Base-by-base conservation (phyloP, 2,113 vertebrate genomes). In the Trogon melanurus region DNA sequence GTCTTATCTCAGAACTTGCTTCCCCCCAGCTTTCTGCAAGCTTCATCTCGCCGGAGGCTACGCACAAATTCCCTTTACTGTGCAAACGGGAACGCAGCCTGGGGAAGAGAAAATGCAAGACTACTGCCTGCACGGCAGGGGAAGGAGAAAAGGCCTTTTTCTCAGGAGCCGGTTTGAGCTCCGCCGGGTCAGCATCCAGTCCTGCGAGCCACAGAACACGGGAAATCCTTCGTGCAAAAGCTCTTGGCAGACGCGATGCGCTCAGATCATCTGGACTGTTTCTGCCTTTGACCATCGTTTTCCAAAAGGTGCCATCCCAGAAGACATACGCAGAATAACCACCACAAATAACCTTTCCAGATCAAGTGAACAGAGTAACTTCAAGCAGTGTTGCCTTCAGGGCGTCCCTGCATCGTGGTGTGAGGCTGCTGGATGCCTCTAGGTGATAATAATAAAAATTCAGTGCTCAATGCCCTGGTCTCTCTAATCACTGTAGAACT, bases 141-240 rank as follows among this genome's bases (percentile, higher is more conserved):
- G 53, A 23, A 86, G 66, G 13, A 87, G 41, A 38, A 62, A 13
- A 80, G 38, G 36, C 27, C 27, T 11, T 57, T 64, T 76, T 44
- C 62, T 29, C 23, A 19, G 2, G 44, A 80, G 11, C 17, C 22
- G 36, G 14, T 38, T 21, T 54, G 23, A 76, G 58, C 15, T 72
- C 26, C 9, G 2, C 9, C 44, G 12, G 0, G 2, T 9, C 5
- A 4, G 10, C 44, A 25, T 10, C 23, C 9, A 34, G 58, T 48
- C 58, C 78, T 9, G 32, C 0, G 1, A 78, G 79, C 14, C 44
- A 27, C 45, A 54, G 67, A 76, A 19, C 30, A 27, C 1, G 16
- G 54, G 41, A 66, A 44, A 72, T 25, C 25, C 58, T 38, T 5
- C 8, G n/a, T 64, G 87, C 58, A 38, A 64, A 72, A 50, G 13